A percentile compares a stretch with the other conserved stretches of the same genome.
Conservation (phyloP, 92 coral and sea anemone genomes). For the Heliopora coerulea region DNA sequence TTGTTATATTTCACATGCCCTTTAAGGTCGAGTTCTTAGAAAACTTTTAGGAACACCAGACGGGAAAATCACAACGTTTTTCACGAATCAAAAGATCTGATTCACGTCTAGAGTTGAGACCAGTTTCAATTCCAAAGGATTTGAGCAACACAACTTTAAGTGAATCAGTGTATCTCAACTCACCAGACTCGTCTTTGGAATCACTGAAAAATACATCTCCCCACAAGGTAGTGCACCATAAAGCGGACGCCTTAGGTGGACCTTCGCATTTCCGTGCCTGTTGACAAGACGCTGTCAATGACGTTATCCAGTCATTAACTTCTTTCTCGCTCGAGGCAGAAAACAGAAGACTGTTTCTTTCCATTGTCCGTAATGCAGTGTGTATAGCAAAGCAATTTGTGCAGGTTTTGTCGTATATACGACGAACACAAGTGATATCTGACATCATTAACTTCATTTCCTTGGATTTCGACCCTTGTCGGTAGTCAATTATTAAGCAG, state of each 20-base stretch:
- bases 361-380: conserved; percentile 65
- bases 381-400: conserved; percentile 84
- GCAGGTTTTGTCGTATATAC: conserved; percentile 66
- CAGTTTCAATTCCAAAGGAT: too few relatives aligned
- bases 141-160: too few relatives aligned
- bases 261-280: conserved; percentile 71
- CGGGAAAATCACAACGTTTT: too few relatives aligned
- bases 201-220: conserved; percentile 96
- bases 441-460: conserved; percentile 70
- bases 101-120: too few relatives aligned
- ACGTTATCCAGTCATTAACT: conserved; percentile 84
- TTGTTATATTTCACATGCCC: too few relatives aligned
- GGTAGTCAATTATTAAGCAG: conserved; percentile 66
- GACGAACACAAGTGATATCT: conserved; percentile 72
- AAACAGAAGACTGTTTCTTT: conserved; percentile 69
- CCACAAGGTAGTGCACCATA: conserved; percentile 75
- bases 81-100: too few relatives aligned
- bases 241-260: conserved; percentile 68
- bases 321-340: conserved; percentile 75
- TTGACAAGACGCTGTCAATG: conserved; percentile 60
- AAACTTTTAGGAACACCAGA: too few relatives aligned
- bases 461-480: conserved; percentile 61
- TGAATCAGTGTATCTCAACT: too few relatives aligned
- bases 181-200: conserved; percentile 38
- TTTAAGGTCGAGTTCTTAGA: too few relatives aligned